Evolutionary conservation across 2,888 invertebrate genomes (phyloP).

Genomic region (Amblyjoppa proteus): DNA sequence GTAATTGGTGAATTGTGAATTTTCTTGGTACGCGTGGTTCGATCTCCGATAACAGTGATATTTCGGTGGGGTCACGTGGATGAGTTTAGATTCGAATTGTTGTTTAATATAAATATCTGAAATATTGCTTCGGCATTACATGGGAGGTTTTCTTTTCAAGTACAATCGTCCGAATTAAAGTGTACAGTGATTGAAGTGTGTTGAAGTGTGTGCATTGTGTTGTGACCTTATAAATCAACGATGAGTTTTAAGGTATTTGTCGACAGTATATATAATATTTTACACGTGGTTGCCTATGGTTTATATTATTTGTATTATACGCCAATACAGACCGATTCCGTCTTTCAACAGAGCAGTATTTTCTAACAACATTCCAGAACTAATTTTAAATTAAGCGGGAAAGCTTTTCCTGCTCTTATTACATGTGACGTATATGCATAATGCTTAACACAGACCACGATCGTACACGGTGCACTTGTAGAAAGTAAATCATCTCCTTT

Average conservation of each 20-base stretch:
- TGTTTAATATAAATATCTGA: neutral
- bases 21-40: neutral
- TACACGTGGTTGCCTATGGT: neutral
- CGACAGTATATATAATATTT: neutral
- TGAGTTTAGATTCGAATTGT: neutral
- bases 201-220: neutral
- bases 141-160: neutral
- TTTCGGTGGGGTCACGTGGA: neutral
- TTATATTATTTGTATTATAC: neutral
- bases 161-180: neutral
- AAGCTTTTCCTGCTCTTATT: neutral
- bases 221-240: neutral
- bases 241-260: neutral
- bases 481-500: neutral
- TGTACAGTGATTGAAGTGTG: constrained; percentile 6
- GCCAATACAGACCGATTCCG: neutral
- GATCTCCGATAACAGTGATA: neutral
- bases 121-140: neutral
- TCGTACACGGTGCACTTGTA: neutral
- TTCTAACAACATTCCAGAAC: neutral
- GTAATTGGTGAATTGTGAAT: constrained; percentile 15
- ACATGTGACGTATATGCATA: neutral
- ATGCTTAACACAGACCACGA: neutral
- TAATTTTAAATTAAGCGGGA: neutral
- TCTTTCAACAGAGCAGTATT: neutral